Conservation (phyloP, 1,140 invertebrate genomes). For the Ips typographus region DNA sequence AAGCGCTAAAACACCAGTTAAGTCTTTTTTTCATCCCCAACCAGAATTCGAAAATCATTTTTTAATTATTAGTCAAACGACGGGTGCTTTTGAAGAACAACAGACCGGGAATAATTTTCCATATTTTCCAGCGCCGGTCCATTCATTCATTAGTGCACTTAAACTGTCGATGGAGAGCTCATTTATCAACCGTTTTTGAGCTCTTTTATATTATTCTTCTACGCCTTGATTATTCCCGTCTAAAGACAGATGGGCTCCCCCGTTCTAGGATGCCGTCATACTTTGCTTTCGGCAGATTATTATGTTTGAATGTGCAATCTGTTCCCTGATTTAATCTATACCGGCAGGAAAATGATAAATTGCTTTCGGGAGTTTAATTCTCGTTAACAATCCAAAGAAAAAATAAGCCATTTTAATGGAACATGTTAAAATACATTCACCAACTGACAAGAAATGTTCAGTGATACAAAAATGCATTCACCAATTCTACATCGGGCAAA, state of each 20-base stretch:
- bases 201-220: slow-evolving; percentile 23
- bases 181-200: slow-evolving; percentile 32
- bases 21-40: too few relatives aligned
- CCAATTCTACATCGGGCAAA: too few relatives aligned
- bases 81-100: slow-evolving; percentile 7
- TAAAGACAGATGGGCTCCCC: slow-evolving; percentile 20
- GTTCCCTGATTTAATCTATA: slow-evolving; percentile 14
- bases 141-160: slow-evolving; percentile 30
- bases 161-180: slow-evolving; percentile 30
- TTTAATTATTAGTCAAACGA: slow-evolving; percentile 10
- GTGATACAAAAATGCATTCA: too few relatives aligned
- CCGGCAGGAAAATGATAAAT: slow-evolving; percentile 16
- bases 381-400: too few relatives aligned
- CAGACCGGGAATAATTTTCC: slow-evolving; percentile 22
- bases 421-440: too few relatives aligned
- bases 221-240: slow-evolving; percentile 2
- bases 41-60: background rate
- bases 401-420: too few relatives aligned
- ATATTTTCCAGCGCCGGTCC: slow-evolving; percentile 9
- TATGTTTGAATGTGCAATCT: slow-evolving; percentile 22
- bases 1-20: too few relatives aligned
- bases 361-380: background rate
- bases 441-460: too few relatives aligned
- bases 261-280: slow-evolving; percentile 9
- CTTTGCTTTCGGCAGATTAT: slow-evolving; percentile 15